Evolutionary conservation across 2,797 vertebrate genomes (phyloP).

Genomic region (Trachurus trachurus): DNA sequence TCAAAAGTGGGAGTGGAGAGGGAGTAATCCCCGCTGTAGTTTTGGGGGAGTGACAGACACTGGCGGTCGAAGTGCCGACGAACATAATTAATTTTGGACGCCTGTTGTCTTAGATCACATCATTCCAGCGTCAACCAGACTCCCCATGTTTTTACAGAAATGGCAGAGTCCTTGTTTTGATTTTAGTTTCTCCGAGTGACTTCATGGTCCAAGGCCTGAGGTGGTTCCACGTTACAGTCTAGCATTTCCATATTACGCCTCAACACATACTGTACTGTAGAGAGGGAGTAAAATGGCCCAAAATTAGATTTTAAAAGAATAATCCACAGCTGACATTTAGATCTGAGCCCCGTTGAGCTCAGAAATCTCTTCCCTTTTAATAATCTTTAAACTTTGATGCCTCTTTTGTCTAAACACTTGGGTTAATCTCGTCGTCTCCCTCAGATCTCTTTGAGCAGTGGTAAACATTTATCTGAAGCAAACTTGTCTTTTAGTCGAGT

Average conservation of each 20-base stretch:
- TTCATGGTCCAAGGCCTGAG: slow-evolving; percentile 18
- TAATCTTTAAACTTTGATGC: slow-evolving; percentile 56
- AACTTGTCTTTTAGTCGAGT: slow-evolving; percentile 70
- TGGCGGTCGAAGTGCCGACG: slow-evolving; percentile 38
- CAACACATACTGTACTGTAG: background rate
- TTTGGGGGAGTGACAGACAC: slow-evolving; percentile 40
- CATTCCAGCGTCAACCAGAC: slow-evolving; percentile 9
- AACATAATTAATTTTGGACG: slow-evolving; percentile 56
- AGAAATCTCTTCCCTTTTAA: slow-evolving; percentile 26
- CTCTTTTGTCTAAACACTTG: slow-evolving; percentile 60
- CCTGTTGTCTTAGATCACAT: slow-evolving; percentile 63
- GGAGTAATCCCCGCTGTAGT: slow-evolving; percentile 33
- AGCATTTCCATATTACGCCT: slow-evolving; percentile 5
- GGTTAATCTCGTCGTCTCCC: slow-evolving; percentile 49
- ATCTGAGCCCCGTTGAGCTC: slow-evolving; percentile 23
- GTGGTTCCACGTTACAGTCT: background rate
- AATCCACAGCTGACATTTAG: slow-evolving; percentile 31
- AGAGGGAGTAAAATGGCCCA: slow-evolving; percentile 5
- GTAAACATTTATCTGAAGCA: slow-evolving; percentile 71
- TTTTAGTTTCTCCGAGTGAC: slow-evolving; percentile 32
- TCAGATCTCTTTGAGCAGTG: slow-evolving; percentile 45
- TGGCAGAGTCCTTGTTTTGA: slow-evolving; percentile 42
- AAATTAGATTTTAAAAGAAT: slow-evolving; percentile 34
- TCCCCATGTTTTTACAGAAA: slow-evolving; percentile 38
- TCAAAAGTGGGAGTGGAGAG: slow-evolving; percentile 52